phyloP scores from a whole-genome alignment of 2,888 invertebrate genomes.

The Strigamia crassipes region DNA sequence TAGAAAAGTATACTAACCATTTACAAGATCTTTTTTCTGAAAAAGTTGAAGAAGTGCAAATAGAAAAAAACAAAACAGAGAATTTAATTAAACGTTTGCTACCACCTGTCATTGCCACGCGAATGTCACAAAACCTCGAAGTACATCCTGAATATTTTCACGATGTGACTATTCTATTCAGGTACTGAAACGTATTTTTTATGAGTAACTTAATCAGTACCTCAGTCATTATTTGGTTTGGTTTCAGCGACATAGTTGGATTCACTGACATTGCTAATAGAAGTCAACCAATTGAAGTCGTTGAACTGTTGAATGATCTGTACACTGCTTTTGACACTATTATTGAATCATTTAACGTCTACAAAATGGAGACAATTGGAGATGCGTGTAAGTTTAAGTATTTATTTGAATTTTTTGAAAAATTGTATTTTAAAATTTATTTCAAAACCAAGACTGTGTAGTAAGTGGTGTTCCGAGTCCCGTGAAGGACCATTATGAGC shows the following conservation, averaged over 20 bases:
- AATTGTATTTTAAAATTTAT: background rate
- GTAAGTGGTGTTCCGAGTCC: slow-evolving; percentile 27
- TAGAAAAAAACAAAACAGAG: background rate
- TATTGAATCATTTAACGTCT: slow-evolving; percentile 50
- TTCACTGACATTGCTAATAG: slow-evolving; percentile 25
- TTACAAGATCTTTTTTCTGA: background rate
- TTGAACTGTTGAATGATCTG: slow-evolving; percentile 50
- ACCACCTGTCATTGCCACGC: background rate
- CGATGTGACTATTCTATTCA: slow-evolving; percentile 2
- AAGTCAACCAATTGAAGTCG: slow-evolving; percentile 47
- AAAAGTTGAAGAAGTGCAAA: background rate
- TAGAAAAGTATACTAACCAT: slow-evolving; percentile 23
- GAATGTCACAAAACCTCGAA: background rate
- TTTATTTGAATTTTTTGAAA: slow-evolving; percentile 39
- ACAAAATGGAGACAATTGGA: slow-evolving; percentile 51
- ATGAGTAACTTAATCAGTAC: too few species aligned
- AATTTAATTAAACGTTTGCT: background rate
- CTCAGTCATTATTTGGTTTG: background rate
- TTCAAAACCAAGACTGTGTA: slow-evolving; percentile 21
- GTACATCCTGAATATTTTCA: background rate
- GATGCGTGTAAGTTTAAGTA: slow-evolving; percentile 44
- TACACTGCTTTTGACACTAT: slow-evolving; percentile 50
- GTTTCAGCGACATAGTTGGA: slow-evolving; percentile 41
- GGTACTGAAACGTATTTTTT: background rate
- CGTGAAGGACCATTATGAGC: slow-evolving; percentile 74